Base-by-base conservation (phyloP, 2,797 vertebrate species). In the Rhadinocentrus ornatus region DNA sequence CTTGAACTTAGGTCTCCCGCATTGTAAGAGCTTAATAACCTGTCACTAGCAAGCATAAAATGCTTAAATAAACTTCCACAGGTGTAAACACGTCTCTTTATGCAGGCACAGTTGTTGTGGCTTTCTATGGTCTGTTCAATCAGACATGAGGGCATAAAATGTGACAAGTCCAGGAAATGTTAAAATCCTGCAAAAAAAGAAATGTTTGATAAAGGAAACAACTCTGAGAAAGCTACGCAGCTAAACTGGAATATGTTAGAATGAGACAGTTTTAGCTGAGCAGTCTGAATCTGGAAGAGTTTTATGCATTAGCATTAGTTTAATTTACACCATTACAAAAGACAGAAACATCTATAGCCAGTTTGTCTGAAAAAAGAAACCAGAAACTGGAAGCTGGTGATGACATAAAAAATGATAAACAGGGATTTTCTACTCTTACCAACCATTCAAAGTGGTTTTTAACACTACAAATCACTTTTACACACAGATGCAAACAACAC, bases 11-110 rank as follows among this genome's bases (percentile, higher is more conserved):
- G 39, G 27, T 75, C 68, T 55, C 46, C 35, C 60, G 55, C 29
- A 5, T 41, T 12, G 20, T 58, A 41, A 72, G 32, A 83, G 52
- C 57, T 63, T 84, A 84, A 87, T 86, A 79, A 84, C 65, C 71
- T 69, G 57, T 61, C 82, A 79, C 41, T 44, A 73, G 52, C 24
- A 39, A 73, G 68, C 18, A 72, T 31, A 27, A 84, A 80, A 78
- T 52, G 52, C 58, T 46, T 46, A 62, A 75, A 81, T 69, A 73
- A 76, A 73, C 61, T 53, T 50, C 57, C 34, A 54, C 29, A 31
- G 35, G 32, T 71, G 60, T 54, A 29, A 8, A 18, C n/a, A 27
- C 39, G 26, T 69, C 27, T 62, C 39, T 70, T 60, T 11, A 58
- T 66, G 57, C 24, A 11, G 13, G 62, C 29, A 27, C 55, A 50